Evolutionary conservation across 2,888 invertebrate genomes (phyloP), one percentile per base, ranked within the genome.

Genomic region (Belgica antarctica): DNA sequence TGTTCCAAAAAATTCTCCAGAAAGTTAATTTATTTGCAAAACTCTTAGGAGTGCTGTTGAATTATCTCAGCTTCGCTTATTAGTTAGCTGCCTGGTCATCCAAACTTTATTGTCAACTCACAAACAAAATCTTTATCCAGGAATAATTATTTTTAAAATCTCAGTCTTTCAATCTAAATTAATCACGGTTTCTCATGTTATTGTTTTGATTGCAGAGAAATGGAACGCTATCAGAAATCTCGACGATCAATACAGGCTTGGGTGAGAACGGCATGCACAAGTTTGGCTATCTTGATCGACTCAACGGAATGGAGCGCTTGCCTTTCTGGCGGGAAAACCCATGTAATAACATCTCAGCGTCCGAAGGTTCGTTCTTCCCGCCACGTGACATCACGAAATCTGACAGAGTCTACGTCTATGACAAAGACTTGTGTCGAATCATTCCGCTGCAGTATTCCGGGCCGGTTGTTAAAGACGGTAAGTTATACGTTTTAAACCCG

Each of bases 301-400:
- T 93, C 10, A 92, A 92, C 75, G 92, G 92, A 0, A 73, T 88
- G 74, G 87, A 90, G 76, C 86, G 84, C 66, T 80, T 92, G 63
- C 90, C 91, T 0, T 89, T 87, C 74, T 92, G 92, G 92, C 81
- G 83, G 1, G 84, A 86, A 0, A 77, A 83, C 1, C 92, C 92
- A 1, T 93, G 92, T 77, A 90, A 86, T n/a, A 82, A 84, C 73
- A 82, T 89, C 65, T 80, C 83, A 63, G 89, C 87, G 8, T 88
- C 88, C 0, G 89, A 89, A 81, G 92, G 92, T 0, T 92, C 92
- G 0, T 90, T 93, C 79, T 93, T 92, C 76, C 92, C 92, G 0
- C 92, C 92, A 0, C 83, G 90, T 0, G 84, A 88, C 34, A 81
- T 85, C 71, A 89, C 89, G 17, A 85, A 87, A 71, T 81, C 85